A percentile compares a stretch with the other conserved stretches of the same genome.
phyloP scores from a whole-genome alignment of 2,113 vertebrate genomes.

The Prionailurus viverrinus region DNA sequence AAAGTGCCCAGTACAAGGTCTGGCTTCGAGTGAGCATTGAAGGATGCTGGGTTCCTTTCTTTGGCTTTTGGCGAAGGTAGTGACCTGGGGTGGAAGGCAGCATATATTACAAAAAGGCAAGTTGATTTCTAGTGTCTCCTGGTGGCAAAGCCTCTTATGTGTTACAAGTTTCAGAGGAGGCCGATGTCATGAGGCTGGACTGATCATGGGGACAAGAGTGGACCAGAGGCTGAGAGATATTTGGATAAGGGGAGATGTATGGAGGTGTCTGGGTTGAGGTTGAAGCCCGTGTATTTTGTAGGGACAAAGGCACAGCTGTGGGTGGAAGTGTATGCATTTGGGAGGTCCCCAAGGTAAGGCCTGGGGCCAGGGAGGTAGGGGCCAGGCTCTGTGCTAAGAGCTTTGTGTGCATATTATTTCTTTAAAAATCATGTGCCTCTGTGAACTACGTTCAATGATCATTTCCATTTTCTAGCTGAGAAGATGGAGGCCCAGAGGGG shows the following conservation, averaged over 20 bases:
- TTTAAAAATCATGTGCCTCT: not conserved
- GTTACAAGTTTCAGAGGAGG: not conserved
- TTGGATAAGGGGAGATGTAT: not conserved
- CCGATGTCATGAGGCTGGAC: rapidly evolving
- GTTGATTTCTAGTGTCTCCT: not conserved
- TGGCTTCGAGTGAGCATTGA: not conserved
- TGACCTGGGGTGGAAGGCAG: not conserved
- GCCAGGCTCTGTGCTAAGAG: not conserved
- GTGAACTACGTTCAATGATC: not conserved
- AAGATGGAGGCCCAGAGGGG: not conserved
- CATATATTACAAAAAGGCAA: not conserved
- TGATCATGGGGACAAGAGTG: no score
- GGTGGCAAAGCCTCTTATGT: not conserved
- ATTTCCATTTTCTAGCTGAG: not conserved
- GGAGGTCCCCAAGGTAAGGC: not conserved
- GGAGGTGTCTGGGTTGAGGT: not conserved
- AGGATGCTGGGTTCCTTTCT: rapidly evolving
- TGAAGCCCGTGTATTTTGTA: not conserved
- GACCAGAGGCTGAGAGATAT: not conserved
- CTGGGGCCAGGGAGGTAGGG: rapidly evolving
- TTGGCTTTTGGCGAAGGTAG: not conserved
- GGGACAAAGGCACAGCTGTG: not conserved
- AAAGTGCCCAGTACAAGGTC: not conserved
- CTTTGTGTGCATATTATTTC: not conserved
- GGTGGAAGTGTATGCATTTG: not conserved